Evolutionary conservation across 2,113 vertebrate genomes (phyloP), one percentile per base, ranked within the genome.

Genomic region (Archilochus colubris): DNA sequence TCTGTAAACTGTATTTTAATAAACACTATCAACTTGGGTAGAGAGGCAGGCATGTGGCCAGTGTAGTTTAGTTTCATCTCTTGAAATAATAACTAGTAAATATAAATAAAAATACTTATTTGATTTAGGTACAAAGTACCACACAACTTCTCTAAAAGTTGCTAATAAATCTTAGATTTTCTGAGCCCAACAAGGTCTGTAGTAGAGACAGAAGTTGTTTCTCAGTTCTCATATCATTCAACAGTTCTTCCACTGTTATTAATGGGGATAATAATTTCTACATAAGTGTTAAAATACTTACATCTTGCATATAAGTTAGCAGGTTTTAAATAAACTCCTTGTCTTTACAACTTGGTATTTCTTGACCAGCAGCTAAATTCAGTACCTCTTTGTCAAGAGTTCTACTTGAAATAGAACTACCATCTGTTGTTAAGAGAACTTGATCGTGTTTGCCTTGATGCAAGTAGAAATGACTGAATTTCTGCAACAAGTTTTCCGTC

Each of bases 231-330:
- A 8, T 33, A 18, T 13, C 82, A 66, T 30, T 59, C 46, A 68
- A 14, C 82, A 54, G 67, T 85, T 94, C 54, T 95, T 89, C 28
- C 44, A 46, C 85, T 82, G 77, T 86, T 94, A 50, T 38, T 64
- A 82, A 78, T 88, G 92, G 93, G 86, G 93, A 94, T 85, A 94
- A 86, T 89, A 63, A 14, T 43, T 87, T 93, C 21, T 83, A 55
- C 23, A 13, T 38, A 59, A 48, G 18, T 40, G 36, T 70, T 86
- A 51, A 63, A 88, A 55, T 10, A 48, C 23, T 78, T 87, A 14
- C 22, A 30, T 74, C 33, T 84, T 43, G 64, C 28, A 58, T 20
- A 48, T 24, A 85, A 57, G 31, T 38, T 19, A 30, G 63, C 14
- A 24, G 46, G 43, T 40, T 91, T 95, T 85, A 72, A 77, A 86